A percentile compares a stretch with the other conserved stretches of the same genome.
Conservation (phyloP, 1,140 invertebrate genomes). For the Acromyrmex heyeri region DNA sequence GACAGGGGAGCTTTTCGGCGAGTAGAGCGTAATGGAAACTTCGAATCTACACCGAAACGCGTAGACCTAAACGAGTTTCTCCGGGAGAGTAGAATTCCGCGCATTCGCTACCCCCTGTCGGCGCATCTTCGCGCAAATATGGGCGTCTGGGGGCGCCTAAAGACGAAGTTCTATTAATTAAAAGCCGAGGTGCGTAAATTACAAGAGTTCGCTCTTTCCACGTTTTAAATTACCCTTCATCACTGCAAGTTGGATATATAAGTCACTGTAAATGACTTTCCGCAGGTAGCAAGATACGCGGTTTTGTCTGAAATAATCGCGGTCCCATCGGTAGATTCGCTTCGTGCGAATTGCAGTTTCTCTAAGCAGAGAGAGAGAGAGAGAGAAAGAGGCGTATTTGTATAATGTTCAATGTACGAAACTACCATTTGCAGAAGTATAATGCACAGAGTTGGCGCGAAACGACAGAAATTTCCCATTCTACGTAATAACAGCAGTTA, state of each 20-base stretch:
- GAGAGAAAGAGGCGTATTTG: not conserved
- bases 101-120: not conserved
- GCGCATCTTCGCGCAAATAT: slow-evolving; percentile 43
- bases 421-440: slow-evolving; percentile 37
- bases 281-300: slow-evolving; percentile 4
- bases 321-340: slow-evolving; percentile 19
- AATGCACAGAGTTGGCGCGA: slow-evolving; percentile 38
- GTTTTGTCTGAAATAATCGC: slow-evolving; percentile 37
- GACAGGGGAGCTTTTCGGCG: slow-evolving; percentile 48
- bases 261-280: slow-evolving; percentile 7
- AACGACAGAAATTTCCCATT: slow-evolving; percentile 29
- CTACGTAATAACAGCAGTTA: slow-evolving; percentile 40
- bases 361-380: not conserved
- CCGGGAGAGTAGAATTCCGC: slow-evolving; percentile 19
- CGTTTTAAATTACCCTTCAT: slow-evolving; percentile 48
- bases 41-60: slow-evolving; percentile 44
- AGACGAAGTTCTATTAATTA: slow-evolving; percentile 52
- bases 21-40: slow-evolving; percentile 39
- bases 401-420: slow-evolving; percentile 41
- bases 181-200: slow-evolving; percentile 35
- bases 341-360: not conserved
- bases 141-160: not conserved
- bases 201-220: slow-evolving; percentile 31
- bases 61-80: slow-evolving; percentile 51
- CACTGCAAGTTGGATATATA: slow-evolving; percentile 7